These are phyloP conservation scores for Sylvietta virens DNA, from an alignment of 2,113 vertebrate species.

Conservation along the genomic window DNA sequence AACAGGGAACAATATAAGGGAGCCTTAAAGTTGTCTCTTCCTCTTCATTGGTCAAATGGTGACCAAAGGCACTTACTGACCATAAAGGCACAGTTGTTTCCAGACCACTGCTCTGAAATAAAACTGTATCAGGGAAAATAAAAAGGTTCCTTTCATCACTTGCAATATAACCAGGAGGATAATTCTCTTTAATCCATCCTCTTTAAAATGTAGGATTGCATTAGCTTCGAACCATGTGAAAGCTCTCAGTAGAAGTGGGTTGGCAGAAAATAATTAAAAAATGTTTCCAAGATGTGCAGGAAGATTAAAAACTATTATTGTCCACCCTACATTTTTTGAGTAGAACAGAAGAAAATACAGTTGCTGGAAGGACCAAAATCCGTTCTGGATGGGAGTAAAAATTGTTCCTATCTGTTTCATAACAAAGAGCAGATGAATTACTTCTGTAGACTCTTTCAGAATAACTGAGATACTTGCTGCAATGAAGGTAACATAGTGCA, in stretches of 20 bases:
- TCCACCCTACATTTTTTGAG: not conserved
- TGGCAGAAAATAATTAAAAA: not conserved
- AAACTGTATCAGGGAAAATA: not conserved
- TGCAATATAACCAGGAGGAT: not conserved
- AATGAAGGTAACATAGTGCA: not conserved
- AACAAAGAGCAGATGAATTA: not conserved
- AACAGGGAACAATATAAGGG: not conserved
- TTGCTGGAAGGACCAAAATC: not conserved
- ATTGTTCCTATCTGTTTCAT: not conserved
- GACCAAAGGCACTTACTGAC: not conserved
- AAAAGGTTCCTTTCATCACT: constrained; percentile 10
- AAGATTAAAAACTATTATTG: not conserved
- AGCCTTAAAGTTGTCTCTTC: not conserved
- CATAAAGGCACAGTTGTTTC: not conserved
- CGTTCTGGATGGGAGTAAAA: not conserved
- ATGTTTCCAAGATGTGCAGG: not conserved
- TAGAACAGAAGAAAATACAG: not conserved
- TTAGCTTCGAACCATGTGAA: constrained; percentile 7
- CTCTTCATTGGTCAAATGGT: not conserved
- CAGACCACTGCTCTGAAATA: not conserved
- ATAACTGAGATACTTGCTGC: not conserved
- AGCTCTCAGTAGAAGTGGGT: not conserved
- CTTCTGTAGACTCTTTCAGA: not conserved
- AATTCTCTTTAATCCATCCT: constrained; percentile 23
- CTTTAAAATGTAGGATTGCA: constrained; percentile 9